Conservation (phyloP, 2,888 invertebrate genomes). For the Coelinius sp. region DNA sequence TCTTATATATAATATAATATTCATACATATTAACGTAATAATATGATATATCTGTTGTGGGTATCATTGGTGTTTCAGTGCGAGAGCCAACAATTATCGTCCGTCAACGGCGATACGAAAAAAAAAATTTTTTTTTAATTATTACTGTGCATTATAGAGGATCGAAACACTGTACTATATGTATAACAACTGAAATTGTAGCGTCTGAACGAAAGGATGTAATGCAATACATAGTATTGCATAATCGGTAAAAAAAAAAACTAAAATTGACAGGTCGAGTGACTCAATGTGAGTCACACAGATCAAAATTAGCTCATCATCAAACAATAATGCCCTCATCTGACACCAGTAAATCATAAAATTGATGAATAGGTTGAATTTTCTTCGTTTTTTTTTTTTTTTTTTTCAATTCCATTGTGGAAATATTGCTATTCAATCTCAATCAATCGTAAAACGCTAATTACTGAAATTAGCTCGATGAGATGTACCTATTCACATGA, state of each 20-base stretch:
- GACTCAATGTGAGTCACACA: conserved; percentile 20
- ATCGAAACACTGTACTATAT: background rate
- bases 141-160: background rate
- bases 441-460: conserved; percentile 13
- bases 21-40: conserved; percentile 53
- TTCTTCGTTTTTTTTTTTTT: too few species aligned
- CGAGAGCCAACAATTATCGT: conserved; percentile 22
- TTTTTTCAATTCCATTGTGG: conserved; percentile 16
- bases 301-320: background rate
- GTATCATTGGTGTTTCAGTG: conserved; percentile 16
- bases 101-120: conserved; percentile 18
- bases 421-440: conserved; percentile 1
- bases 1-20: conserved; percentile 53
- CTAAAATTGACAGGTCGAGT: background rate
- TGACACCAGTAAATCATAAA: background rate
- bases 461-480: conserved; percentile 33
- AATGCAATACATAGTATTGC: conserved; percentile 59
- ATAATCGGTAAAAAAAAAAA: conserved; percentile 35
- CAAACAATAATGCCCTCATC: conserved; percentile 9
- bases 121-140: background rate
- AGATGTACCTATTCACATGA: conserved; percentile 13
- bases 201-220: conserved; percentile 2
- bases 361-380: background rate
- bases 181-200: background rate
- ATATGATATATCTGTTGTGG: conserved; percentile 33